Conservation (phyloP, 2,888 invertebrate species). For the Agriotes lineatus region DNA sequence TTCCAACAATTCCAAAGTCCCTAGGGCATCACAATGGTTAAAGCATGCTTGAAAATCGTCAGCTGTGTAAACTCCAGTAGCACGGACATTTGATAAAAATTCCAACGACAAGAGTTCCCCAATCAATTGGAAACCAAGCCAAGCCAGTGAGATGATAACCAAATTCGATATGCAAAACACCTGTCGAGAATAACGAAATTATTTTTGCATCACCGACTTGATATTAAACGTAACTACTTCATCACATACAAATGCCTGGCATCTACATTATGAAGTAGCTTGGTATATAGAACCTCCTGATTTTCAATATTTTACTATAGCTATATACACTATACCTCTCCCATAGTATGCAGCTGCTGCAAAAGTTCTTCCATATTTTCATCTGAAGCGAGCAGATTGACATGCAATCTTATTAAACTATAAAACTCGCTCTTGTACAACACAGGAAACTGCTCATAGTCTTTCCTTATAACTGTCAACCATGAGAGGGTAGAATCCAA, state of each 20-base stretch:
- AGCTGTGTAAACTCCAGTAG: conserved; percentile 78
- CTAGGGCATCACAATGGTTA: conserved; percentile 77
- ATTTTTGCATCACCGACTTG: too few species aligned
- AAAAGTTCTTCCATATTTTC: conserved; percentile 74
- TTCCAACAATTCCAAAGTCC: conserved; percentile 77
- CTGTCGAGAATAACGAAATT: conserved; percentile 48
- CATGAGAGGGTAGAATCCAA: conserved; percentile 70
- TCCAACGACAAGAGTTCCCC: conserved; percentile 75
- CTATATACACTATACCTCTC: conserved; percentile 67
- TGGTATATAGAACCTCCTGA: too few species aligned
- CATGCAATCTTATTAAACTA: conserved; percentile 69
- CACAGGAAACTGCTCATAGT: conserved; percentile 72
- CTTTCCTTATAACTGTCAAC: conserved; percentile 68
- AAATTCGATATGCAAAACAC: conserved; percentile 69
- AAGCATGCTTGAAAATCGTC: conserved; percentile 81
- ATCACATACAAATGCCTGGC: too few species aligned
- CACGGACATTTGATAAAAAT: conserved; percentile 68
- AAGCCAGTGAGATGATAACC: conserved; percentile 75
- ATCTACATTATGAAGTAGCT: too few species aligned
- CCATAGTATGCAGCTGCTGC: conserved; percentile 74
- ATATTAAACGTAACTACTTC: too few species aligned
- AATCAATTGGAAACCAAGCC: conserved; percentile 77
- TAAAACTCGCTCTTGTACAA: conserved; percentile 72
- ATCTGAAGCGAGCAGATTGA: conserved; percentile 76
- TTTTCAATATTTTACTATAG: not conserved